These are phyloP conservation scores for Hydractinia echinata DNA, from an alignment of 30 jellyfish, hydroid and myxozoan species.

Conservation along the genomic window DNA sequence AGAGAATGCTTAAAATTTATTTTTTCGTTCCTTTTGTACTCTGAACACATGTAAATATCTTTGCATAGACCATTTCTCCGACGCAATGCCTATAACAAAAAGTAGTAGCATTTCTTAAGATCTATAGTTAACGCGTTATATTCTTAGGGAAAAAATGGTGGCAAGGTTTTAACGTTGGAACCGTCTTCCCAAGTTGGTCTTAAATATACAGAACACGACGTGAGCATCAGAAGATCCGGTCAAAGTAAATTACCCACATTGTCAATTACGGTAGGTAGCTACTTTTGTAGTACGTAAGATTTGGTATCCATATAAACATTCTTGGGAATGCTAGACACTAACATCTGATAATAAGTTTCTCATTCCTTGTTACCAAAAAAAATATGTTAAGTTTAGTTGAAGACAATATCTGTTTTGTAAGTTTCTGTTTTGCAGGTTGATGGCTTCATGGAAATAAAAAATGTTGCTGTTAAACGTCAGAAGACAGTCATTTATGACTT, in stretches of 20 bases:
- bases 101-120: no score
- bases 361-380: neutral
- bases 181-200: constrained; percentile 21
- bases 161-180: neutral
- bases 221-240: neutral
- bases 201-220: neutral
- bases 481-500: constrained; percentile 73
- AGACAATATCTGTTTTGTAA: neutral
- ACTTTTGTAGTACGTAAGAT: neutral
- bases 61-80: no score
- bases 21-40: no score
- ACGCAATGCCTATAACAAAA: no score
- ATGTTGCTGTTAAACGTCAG: constrained; percentile 67
- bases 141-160: neutral
- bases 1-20: no score
- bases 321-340: no score
- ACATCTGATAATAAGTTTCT: no score
- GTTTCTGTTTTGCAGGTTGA: constrained; percentile 58
- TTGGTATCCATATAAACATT: neutral
- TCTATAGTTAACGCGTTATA: neutral
- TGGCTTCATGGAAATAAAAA: constrained; percentile 73
- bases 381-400: neutral
- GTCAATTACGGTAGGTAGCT: constrained; percentile 9
- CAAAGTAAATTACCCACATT: constrained; percentile 9
- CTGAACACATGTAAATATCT: no score